phyloP scores from a whole-genome alignment of 2,797 vertebrate species.

The Octomys mimax region DNA sequence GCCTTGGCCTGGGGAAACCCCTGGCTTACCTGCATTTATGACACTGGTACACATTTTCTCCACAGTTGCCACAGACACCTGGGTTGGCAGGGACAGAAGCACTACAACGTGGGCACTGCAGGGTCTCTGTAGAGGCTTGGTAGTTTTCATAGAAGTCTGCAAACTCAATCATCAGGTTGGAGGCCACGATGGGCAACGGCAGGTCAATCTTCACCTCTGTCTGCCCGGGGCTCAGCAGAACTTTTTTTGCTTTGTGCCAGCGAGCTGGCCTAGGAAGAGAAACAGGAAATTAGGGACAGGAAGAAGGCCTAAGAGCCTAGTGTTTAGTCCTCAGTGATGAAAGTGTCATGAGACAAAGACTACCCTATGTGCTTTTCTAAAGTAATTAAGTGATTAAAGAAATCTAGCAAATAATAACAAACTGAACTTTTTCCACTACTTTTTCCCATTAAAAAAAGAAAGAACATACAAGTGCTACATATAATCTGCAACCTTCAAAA shows the following conservation, averaged over 20 bases:
- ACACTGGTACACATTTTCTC: slow-evolving; percentile 99
- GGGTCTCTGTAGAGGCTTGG: slow-evolving; percentile 98
- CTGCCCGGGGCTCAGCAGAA: slow-evolving; percentile 97
- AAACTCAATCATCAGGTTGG: slow-evolving; percentile 99
- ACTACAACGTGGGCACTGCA: slow-evolving; percentile 98
- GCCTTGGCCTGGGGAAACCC: not conserved
- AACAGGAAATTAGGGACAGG: rapidly evolving
- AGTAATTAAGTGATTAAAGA: not conserved
- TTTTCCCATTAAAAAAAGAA: slow-evolving; percentile 29
- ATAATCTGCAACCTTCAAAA: not conserved
- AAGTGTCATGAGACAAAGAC: not conserved
- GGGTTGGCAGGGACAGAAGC: slow-evolving; percentile 99
- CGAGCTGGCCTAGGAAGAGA: slow-evolving; percentile 93
- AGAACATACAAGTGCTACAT: not conserved
- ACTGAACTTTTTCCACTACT: not conserved
- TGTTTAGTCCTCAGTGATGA: not conserved
- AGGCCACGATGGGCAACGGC: slow-evolving; percentile 97
- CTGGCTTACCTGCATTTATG: slow-evolving; percentile 96
- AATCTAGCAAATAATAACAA: not conserved
- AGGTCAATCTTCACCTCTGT: slow-evolving; percentile 99
- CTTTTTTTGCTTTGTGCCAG: slow-evolving; percentile 99
- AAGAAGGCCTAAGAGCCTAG: not conserved
- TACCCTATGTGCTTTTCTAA: not conserved
- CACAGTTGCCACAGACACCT: slow-evolving; percentile 98
- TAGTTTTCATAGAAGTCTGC: slow-evolving; percentile 99